Conservation (phyloP, 2,888 invertebrate species). For the Caenorhabditis uteleia region DNA sequence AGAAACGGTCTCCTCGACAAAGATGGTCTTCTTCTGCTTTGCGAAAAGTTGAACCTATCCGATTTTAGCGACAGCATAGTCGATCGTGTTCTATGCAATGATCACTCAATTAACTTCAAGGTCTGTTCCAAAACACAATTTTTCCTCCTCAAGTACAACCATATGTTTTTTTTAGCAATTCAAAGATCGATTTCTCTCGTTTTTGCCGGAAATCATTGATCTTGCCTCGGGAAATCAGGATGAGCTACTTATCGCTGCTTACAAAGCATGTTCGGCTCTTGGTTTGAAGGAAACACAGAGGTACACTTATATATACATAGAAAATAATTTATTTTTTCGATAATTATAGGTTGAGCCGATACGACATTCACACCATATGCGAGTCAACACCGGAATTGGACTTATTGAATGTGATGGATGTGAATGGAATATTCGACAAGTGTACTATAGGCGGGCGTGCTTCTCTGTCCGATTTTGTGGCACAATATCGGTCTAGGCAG, state of each 20-base stretch:
- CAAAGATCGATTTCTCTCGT: conserved; percentile 55
- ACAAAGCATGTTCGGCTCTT: conserved; percentile 38
- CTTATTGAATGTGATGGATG: conserved; percentile 43
- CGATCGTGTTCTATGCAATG: conserved; percentile 42
- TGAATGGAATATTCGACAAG: conserved; percentile 51
- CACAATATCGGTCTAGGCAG: conserved; percentile 44
- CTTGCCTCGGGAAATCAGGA: conserved; percentile 53
- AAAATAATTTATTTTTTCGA: conserved; percentile 22
- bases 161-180: conserved; percentile 49
- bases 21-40: conserved; percentile 40
- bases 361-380: conserved; percentile 53
- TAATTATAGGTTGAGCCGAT: conserved; percentile 51
- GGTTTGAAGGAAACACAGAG: conserved; percentile 43
- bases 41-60: conserved; percentile 49
- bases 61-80: conserved; percentile 47
- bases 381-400: conserved; percentile 53
- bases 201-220: conserved; percentile 59
- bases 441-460: conserved; percentile 37
- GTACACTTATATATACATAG: conserved; percentile 13
- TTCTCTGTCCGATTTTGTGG: conserved; percentile 45
- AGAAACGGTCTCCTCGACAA: conserved; percentile 42
- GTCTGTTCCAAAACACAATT: no score
- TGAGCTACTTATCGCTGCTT: conserved; percentile 39
- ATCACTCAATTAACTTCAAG: conserved; percentile 45
- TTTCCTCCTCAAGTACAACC: no score